Percentiles rank a stretch among this genome's conserved stretches.
phyloP scores from a whole-genome alignment of 2,797 vertebrate genomes.

The Dryobates pubescens region DNA sequence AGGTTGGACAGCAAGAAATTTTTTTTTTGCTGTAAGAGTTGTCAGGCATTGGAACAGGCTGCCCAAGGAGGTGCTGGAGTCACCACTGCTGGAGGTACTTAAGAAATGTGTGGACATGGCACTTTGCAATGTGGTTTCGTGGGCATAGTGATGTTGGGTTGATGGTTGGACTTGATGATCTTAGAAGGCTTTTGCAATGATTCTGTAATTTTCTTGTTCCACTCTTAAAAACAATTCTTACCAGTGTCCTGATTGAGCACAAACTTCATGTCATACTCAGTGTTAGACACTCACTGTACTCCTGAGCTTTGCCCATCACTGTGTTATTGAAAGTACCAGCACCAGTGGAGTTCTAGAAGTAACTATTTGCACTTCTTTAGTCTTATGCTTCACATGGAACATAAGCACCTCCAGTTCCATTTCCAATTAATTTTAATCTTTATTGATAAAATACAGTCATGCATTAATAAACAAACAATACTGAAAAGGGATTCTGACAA shows the following conservation, averaged over 20 bases:
- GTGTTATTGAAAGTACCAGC: fast-evolving
- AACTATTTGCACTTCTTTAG: background rate
- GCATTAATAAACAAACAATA: background rate
- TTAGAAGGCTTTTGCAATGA: no score
- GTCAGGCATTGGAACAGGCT: no score
- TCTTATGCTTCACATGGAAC: background rate
- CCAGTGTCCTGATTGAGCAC: background rate
- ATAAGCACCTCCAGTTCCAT: background rate
- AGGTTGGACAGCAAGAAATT: no score
- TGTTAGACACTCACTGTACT: fast-evolving
- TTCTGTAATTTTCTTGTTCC: no score
- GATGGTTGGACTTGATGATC: no score
- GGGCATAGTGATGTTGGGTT: no score
- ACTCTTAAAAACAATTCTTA: background rate
- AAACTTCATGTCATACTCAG: background rate
- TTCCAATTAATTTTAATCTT: background rate
- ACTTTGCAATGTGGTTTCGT: no score
- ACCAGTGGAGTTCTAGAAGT: background rate
- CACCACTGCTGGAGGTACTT: no score
- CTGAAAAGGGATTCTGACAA: background rate
- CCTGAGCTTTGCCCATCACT: fast-evolving
- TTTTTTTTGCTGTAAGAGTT: no score
- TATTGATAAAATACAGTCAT: background rate
- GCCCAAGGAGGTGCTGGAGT: no score
- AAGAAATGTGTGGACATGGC: no score